Percentiles rank a stretch among this genome's conserved stretches.
Evolutionary conservation across 2,113 vertebrate species (phyloP).

Genomic region (Arizona elegans): DNA sequence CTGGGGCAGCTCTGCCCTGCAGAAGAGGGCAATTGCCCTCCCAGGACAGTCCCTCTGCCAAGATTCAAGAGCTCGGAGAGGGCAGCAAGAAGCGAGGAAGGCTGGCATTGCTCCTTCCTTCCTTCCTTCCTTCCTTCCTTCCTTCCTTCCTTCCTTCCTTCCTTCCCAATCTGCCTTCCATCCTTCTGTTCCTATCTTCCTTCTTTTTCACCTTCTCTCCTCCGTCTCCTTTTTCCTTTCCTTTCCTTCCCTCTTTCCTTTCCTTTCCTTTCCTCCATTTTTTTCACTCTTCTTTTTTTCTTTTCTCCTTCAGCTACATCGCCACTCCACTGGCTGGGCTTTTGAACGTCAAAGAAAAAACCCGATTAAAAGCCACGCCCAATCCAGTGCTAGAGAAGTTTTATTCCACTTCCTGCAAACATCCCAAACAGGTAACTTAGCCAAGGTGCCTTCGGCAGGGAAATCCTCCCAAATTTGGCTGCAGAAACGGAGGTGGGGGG

Average conservation of each 20-base stretch:
- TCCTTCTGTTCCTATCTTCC: no score
- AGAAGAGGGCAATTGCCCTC: no score
- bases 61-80: neutral
- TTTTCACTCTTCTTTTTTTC: neutral
- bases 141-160: no score
- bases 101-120: neutral
- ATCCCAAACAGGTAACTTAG: slow-evolving; percentile 81
- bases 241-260: no score
- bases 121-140: no score
- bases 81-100: neutral
- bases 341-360: slow-evolving; percentile 85
- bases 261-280: neutral
- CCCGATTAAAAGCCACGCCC: slow-evolving; percentile 76
- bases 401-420: slow-evolving; percentile 78
- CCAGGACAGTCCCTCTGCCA: no score
- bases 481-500: no score
- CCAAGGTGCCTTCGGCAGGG: no score
- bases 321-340: slow-evolving; percentile 81
- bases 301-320: slow-evolving; percentile 63
- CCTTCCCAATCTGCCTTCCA: no score
- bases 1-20: no score
- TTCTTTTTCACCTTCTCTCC: no score
- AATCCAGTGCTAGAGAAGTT: slow-evolving; percentile 82
- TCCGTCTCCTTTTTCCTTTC: no score
- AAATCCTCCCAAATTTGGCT: neutral